Conservation (phyloP, 2,113 vertebrate genomes). For the Ictalurus furcatus region DNA sequence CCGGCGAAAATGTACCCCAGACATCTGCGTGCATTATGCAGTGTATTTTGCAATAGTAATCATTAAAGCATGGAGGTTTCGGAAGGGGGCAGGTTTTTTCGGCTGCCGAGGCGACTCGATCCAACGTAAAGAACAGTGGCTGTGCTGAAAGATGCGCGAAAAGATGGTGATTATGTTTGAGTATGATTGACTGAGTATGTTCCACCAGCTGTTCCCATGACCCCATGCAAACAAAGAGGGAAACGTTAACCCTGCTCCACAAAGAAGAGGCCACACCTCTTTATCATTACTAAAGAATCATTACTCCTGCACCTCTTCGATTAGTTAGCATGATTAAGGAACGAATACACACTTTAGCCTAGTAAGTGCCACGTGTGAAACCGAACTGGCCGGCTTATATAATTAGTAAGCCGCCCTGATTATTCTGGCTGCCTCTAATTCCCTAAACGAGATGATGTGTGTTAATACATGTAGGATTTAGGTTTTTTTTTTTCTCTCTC, state of each 20-base stretch:
- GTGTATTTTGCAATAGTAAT: background rate
- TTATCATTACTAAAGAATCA: too few relatives aligned
- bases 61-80: background rate
- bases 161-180: background rate
- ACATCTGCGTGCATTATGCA: background rate
- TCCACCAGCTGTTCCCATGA: background rate
- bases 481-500: background rate
- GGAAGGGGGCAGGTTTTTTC: background rate
- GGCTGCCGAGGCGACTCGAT: background rate
- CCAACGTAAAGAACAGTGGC: background rate
- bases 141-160: background rate
- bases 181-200: background rate
- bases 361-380: background rate
- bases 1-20: background rate
- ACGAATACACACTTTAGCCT: too few relatives aligned
- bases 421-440: background rate
- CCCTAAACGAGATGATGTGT: background rate
- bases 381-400: background rate
- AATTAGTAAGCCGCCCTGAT: background rate
- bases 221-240: background rate
- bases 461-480: background rate
- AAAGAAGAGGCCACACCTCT: background rate
- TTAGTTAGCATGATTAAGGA: too few relatives aligned
- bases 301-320: background rate
- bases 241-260: background rate